Evolutionary conservation across 1,140 invertebrate species (phyloP).

Genomic region (Drosophila sechellia): DNA sequence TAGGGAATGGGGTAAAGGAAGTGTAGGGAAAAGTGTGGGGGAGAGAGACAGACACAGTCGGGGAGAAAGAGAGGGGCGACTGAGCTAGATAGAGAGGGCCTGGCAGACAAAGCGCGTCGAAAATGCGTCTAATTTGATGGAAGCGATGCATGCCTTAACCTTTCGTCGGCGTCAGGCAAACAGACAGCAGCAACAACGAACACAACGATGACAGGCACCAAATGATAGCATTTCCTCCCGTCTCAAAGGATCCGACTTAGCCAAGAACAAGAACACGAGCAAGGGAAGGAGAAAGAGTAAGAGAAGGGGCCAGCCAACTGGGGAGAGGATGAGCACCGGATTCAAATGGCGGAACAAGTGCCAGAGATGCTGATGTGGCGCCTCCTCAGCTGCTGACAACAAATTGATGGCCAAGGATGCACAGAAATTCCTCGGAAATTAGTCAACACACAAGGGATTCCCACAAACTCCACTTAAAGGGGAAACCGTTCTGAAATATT

Average conservation of each 20-base stretch:
- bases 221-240: conserved; percentile 49
- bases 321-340: conserved; percentile 16
- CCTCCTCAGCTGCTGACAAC: conserved; percentile 1
- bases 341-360: conserved; percentile 56
- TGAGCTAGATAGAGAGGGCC: conserved; percentile 10
- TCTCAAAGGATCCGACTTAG: conserved; percentile 47
- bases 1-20: background rate
- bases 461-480: background rate
- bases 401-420: conserved; percentile 46
- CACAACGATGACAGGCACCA: conserved; percentile 35
- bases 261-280: conserved; percentile 20
- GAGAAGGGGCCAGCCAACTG: background rate
- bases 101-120: conserved; percentile 56
- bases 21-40: conserved; percentile 6
- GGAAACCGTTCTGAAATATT: background rate
- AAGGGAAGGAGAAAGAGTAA: background rate
- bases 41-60: conserved; percentile 4
- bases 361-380: conserved; percentile 36
- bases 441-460: background rate
- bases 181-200: conserved; percentile 42
- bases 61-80: conserved; percentile 8
- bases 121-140: conserved; percentile 70
- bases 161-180: conserved; percentile 39
- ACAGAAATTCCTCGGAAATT: conserved; percentile 22
- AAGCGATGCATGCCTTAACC: conserved; percentile 54